A percentile compares a stretch with the other conserved stretches of the same genome.
Conservation (phyloP, 2,888 invertebrate genomes). For the Limnephilus marmoratus region DNA sequence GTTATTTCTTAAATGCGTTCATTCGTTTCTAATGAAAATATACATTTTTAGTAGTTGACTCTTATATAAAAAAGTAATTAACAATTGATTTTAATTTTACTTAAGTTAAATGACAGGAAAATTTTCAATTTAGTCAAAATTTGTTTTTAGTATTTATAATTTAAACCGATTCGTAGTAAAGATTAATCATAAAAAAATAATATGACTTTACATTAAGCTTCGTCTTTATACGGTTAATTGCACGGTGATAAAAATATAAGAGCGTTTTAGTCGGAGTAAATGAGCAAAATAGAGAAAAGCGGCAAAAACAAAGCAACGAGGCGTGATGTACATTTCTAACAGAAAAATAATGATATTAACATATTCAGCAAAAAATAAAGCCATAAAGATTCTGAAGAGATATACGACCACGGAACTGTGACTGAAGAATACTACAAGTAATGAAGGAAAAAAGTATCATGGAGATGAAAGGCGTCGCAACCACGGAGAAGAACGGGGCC, state of each 20-base stretch:
- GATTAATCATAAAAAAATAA: no score
- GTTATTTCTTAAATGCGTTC: no score
- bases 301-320: background rate
- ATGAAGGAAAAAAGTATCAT: slow-evolving; percentile 21
- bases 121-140: no score
- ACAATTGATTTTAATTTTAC: no score
- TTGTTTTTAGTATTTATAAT: no score
- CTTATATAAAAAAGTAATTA: no score
- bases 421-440: slow-evolving; percentile 25
- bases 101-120: no score
- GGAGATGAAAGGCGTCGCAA: slow-evolving; percentile 45
- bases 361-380: slow-evolving; percentile 22
- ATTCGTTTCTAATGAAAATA: no score
- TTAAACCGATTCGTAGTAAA: no score
- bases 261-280: background rate
- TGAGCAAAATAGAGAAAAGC: background rate
- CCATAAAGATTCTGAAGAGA: background rate
- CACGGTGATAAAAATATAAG: background rate
- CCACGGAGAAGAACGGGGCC: slow-evolving; percentile 35
- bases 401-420: background rate
- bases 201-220: background rate
- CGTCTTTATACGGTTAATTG: background rate
- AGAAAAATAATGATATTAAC: slow-evolving; percentile 13
- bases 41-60: no score
- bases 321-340: background rate